Percentiles rank a stretch among this genome's conserved stretches.
These are phyloP conservation scores for Cranoglanis bouderius DNA, from an alignment of 2,113 vertebrate genomes.

Conservation along the genomic window DNA sequence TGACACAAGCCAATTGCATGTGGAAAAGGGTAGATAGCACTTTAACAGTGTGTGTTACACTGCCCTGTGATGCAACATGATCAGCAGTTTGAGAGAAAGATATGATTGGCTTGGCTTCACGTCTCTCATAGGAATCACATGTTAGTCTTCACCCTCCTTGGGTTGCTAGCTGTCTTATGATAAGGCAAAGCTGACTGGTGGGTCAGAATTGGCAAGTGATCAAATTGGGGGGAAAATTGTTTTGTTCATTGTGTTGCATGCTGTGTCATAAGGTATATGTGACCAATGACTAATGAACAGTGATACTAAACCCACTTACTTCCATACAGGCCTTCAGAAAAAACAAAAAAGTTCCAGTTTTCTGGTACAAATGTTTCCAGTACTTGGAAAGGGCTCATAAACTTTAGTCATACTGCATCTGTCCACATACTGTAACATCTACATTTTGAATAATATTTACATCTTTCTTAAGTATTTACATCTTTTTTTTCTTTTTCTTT, in stretches of 20 bases:
- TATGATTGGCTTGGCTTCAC: neutral
- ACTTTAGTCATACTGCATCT: neutral
- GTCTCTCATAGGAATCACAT: neutral
- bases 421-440: neutral
- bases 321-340: neutral
- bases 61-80: neutral
- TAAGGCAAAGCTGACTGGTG: neutral
- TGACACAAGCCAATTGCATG: neutral
- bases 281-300: neutral
- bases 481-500: neutral
- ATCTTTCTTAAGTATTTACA: neutral
- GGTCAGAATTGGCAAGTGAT: neutral
- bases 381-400: neutral
- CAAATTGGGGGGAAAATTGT: neutral
- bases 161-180: neutral
- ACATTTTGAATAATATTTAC: neutral
- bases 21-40: neutral
- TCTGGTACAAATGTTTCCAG: neutral
- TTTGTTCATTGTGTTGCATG: neutral
- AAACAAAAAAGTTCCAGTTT: neutral
- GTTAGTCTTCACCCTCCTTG: neutral
- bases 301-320: neutral
- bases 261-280: neutral
- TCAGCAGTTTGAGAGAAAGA: neutral
- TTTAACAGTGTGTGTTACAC: neutral